Conservation (phyloP, 2,797 vertebrate genomes). For the Notoglanidium macrostoma region DNA sequence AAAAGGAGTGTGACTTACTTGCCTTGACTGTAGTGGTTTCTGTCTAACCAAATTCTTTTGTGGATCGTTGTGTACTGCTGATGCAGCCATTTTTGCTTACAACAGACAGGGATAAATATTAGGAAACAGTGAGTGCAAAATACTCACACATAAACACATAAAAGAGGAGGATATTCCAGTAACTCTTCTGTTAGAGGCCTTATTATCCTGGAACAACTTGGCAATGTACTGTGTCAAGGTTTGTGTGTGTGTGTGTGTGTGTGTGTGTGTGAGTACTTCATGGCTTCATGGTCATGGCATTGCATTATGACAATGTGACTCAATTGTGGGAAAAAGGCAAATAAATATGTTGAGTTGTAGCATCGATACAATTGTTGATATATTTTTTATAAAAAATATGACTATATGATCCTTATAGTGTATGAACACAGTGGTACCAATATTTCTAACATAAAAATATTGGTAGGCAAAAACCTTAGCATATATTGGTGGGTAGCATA, state of each 20-base stretch:
- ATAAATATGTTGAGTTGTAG: neutral
- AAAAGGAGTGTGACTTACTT: neutral
- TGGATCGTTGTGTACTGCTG: neutral
- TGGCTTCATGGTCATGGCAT: neutral
- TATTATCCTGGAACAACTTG: constrained; percentile 51
- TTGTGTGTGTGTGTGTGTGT: neutral
- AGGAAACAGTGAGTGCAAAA: neutral
- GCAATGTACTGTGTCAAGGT: constrained; percentile 46
- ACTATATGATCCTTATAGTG: neutral
- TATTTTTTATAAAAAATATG: neutral
- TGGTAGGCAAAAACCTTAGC: neutral
- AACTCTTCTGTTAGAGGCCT: constrained; percentile 56
- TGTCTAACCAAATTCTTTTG: constrained; percentile 15
- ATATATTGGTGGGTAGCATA: neutral
- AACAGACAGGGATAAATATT: constrained; percentile 24
- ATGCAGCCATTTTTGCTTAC: neutral
- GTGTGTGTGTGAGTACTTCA: constrained; percentile 6
- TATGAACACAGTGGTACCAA: neutral
- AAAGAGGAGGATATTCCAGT: constrained; percentile 44
- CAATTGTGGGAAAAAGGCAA: neutral
- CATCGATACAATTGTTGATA: neutral
- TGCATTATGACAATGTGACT: neutral
- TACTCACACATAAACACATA: constrained; percentile 25
- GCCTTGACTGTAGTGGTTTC: constrained; percentile 3
- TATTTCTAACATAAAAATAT: neutral